Base-by-base conservation (phyloP, 23 tunicate genomes). In the Ciona savignyi region DNA sequence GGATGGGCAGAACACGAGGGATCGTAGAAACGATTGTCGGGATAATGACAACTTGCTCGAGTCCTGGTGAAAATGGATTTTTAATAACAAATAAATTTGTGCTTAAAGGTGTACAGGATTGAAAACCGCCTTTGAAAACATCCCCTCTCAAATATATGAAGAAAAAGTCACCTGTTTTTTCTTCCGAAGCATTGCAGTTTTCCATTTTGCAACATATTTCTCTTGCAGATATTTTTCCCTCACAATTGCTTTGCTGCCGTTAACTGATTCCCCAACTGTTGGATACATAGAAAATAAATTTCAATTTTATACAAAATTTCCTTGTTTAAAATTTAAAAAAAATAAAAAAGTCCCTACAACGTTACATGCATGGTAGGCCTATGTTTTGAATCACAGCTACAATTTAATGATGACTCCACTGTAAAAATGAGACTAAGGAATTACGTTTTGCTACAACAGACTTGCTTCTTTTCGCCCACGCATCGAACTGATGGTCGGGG, bases 1-100 rank as follows among this genome's bases (percentile, higher is more conserved):
- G 32, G 95, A 82, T 35, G 81, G 79, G 51, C 95, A 87, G 82
- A 94, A 94, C 15, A 94, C 85, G 80, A 94, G 74, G 1, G 75
- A 65, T 15, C 89, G 80, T 25, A 94, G 73, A 78, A 95, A 83
- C 28, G 80, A 70, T 25, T 78, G 49, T 4, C 68, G 61, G 23
- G 78, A 49, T 24, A 88, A 66, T 4, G 27, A 30, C 0, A 82
- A 29, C 21, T 72, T 65, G 32, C 67, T 78, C 1, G 87, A 78
- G 1, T 49, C 87, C 87, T 82, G 70, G 9, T 11, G 67, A 11
- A 4, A 30, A 31, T 68, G n/a, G n/a, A n/a, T n/a, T n/a, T n/a
- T n/a, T n/a, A n/a, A n/a, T n/a, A n/a, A n/a, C n/a, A n/a, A n/a
- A n/a, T n/a, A n/a, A n/a, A n/a, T n/a, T n/a, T n/a, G n/a, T n/a